Evolutionary conservation across 2,888 invertebrate species (phyloP).

Genomic region (Drosophila longiperda): DNA sequence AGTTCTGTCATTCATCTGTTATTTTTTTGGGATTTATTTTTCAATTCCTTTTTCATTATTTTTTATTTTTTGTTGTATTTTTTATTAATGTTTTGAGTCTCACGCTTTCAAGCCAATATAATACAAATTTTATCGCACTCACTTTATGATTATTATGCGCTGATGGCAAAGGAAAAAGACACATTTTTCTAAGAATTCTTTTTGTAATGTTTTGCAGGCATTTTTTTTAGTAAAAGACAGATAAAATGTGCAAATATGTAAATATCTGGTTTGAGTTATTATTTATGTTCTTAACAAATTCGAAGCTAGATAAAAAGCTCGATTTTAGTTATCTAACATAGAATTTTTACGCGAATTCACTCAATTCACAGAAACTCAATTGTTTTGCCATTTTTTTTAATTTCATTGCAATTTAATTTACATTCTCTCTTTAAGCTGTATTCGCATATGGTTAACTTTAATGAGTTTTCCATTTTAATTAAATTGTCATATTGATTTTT

Average conservation of each 20-base stretch:
- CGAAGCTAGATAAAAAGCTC: too few species aligned
- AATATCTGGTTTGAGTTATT: neutral
- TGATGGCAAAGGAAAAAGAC: neutral
- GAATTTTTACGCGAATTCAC: neutral
- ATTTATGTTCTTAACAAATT: neutral
- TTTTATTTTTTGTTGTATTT: too few species aligned
- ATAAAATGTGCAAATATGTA: neutral
- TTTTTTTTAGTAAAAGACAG: neutral
- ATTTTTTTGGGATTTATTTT: neutral
- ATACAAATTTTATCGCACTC: neutral
- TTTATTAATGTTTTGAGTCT: neutral
- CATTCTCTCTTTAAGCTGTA: neutral
- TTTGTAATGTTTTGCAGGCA: neutral
- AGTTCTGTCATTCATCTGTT: neutral
- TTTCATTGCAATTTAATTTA: neutral
- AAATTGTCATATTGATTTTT: conserved; percentile 12
- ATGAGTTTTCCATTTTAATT: conserved; percentile 13
- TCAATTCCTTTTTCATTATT: neutral
- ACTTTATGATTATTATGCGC: neutral
- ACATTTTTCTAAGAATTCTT: neutral
- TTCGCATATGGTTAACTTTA: neutral
- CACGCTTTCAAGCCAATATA: neutral
- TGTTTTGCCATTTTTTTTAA: neutral
- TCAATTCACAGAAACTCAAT: neutral
- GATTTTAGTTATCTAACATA: neutral